These are phyloP conservation scores for Himalopsyche kuldschensis DNA, from an alignment of 2,888 invertebrate species.

Conservation along the genomic window DNA sequence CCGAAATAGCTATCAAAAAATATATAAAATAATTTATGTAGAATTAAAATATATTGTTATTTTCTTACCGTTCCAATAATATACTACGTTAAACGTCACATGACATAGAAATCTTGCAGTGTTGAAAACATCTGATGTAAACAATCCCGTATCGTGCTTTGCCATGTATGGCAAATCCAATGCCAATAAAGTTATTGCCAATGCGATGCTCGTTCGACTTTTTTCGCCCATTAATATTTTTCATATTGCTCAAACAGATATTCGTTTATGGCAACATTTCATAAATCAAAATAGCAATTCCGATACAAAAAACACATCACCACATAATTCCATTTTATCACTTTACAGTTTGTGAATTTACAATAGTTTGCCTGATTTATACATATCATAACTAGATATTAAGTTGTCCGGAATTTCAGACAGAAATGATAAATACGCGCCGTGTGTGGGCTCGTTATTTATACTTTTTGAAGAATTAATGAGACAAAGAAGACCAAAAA, in stretches of 20 bases:
- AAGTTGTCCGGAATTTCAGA: neutral
- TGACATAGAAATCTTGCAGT: too few relatives aligned
- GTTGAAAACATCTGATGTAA: neutral
- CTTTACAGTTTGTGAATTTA: neutral
- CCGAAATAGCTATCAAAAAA: too few relatives aligned
- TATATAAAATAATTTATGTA: too few relatives aligned
- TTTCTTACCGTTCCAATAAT: too few relatives aligned
- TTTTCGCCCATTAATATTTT: conserved; percentile 5
- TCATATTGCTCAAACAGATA: neutral
- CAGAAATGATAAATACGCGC: neutral
- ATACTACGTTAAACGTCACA: too few relatives aligned
- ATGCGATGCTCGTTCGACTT: conserved; percentile 11
- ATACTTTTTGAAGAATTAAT: too few relatives aligned
- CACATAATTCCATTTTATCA: neutral
- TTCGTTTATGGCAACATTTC: conserved; percentile 10
- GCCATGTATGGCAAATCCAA: conserved; percentile 28
- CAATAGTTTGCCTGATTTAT: neutral
- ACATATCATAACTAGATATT: neutral
- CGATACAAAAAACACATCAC: neutral
- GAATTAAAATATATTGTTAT: too few relatives aligned
- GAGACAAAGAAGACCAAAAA: too few relatives aligned
- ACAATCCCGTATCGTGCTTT: conserved; percentile 13
- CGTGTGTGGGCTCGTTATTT: neutral
- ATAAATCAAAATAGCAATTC: conserved; percentile 1
- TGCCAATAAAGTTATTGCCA: conserved; percentile 17